Conservation (phyloP, 2,113 vertebrate genomes). For the Odocoileus hemionus region DNA sequence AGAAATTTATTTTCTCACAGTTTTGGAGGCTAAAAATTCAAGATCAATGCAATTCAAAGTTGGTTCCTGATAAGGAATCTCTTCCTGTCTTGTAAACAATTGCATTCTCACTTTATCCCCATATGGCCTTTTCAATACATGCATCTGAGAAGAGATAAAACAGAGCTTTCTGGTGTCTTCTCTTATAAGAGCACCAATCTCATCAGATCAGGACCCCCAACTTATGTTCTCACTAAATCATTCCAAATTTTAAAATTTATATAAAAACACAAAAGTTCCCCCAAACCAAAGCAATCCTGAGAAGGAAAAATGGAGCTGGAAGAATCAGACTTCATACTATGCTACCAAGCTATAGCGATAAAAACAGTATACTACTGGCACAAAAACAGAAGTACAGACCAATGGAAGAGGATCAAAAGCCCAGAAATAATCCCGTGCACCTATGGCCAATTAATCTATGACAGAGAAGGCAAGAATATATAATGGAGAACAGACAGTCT, state of each 20-base stretch:
- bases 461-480: neutral
- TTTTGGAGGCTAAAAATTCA: neutral
- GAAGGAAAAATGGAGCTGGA: neutral
- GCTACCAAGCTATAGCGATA: neutral
- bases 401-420: neutral
- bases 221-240: neutral
- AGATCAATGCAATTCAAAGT: neutral
- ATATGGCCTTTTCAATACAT: neutral
- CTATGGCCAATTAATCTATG: neutral
- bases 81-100: neutral
- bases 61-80: neutral
- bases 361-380: neutral
- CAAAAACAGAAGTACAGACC: neutral
- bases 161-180: neutral
- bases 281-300: neutral
- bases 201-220: neutral
- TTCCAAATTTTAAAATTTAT: neutral
- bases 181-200: neutral
- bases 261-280: neutral
- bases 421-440: neutral
- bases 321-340: neutral
- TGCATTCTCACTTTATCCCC: neutral
- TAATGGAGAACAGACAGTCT: neutral
- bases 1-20: neutral
- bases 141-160: neutral